Percentiles rank a stretch among this genome's conserved stretches.
Conservation (phyloP, 2,888 invertebrate genomes). For the Drosophila neonasuta region DNA sequence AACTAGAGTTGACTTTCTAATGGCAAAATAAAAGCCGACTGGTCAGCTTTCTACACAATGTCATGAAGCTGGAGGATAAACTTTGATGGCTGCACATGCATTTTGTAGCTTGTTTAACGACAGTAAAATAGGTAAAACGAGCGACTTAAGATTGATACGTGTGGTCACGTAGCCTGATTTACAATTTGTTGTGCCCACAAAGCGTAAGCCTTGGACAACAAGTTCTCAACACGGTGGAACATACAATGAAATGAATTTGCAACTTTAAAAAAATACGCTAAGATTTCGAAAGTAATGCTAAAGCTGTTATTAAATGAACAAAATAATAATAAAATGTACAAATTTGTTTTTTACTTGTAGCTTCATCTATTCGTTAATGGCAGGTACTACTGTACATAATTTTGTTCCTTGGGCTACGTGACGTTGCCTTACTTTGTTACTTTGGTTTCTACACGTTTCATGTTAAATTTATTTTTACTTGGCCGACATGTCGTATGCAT, state of each 20-base stretch:
- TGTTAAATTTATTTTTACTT: conserved; percentile 12
- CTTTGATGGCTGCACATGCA: conserved; percentile 65
- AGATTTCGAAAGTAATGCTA: not conserved
- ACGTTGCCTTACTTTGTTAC: conserved; percentile 27
- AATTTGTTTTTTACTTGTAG: not conserved
- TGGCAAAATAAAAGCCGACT: conserved; percentile 43
- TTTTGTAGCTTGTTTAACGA: conserved; percentile 69
- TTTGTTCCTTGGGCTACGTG: conserved; percentile 37
- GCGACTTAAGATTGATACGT: conserved; percentile 38
- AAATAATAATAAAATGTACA: too few relatives aligned
- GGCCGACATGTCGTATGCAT: conserved; percentile 53
- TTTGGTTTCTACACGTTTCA: conserved; percentile 20
- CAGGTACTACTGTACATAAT: conserved; percentile 32
- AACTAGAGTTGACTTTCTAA: conserved; percentile 37
- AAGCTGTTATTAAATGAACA: too few relatives aligned
- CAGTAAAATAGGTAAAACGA: conserved; percentile 54
- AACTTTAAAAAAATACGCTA: not conserved
- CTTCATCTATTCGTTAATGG: not conserved
- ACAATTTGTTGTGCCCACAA: conserved; percentile 60
- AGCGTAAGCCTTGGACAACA: conserved; percentile 16
- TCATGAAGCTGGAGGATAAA: conserved; percentile 27
- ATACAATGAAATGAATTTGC: not conserved
- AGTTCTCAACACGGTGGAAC: conserved; percentile 1
- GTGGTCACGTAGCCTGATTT: conserved; percentile 62
- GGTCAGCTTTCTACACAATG: conserved; percentile 4